phyloP scores from a whole-genome alignment of 2,888 invertebrate species.

The Boloria selene region DNA sequence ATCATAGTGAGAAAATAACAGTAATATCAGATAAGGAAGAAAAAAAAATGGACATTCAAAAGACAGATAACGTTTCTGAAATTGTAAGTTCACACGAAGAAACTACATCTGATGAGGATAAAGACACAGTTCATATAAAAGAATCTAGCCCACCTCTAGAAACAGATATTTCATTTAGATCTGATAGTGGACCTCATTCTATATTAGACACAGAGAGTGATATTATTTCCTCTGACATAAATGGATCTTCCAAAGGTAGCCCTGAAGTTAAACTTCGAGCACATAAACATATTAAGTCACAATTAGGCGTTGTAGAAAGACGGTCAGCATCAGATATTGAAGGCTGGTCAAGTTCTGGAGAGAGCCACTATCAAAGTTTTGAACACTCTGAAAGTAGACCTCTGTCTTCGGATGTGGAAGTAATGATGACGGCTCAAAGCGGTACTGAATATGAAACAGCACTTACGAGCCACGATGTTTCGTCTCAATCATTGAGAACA shows the following conservation, averaged over 20 bases:
- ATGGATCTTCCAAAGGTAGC: constrained; percentile 73
- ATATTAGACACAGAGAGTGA: constrained; percentile 79
- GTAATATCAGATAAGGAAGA: constrained; percentile 52
- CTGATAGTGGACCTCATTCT: constrained; percentile 79
- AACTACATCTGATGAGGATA: constrained; percentile 81
- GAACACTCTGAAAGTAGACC: constrained; percentile 92
- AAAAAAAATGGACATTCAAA: constrained; percentile 59
- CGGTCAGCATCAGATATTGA: constrained; percentile 91
- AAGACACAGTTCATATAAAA: constrained; percentile 70
- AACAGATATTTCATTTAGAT: constrained; percentile 68
- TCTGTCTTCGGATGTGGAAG: constrained; percentile 93
- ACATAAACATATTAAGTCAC: constrained; percentile 75
- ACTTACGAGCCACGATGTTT: constrained; percentile 89
- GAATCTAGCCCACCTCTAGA: constrained; percentile 73
- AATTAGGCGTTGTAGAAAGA: constrained; percentile 81
- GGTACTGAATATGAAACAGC: constrained; percentile 94
- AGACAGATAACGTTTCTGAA: constrained; percentile 67
- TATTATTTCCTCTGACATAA: constrained; percentile 67
- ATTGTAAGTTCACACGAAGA: constrained; percentile 73
- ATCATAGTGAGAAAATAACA: constrained; percentile 58
- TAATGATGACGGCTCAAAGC: constrained; percentile 87
- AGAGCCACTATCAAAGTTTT: constrained; percentile 94
- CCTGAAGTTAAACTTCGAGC: constrained; percentile 73
- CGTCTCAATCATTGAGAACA: constrained; percentile 86
- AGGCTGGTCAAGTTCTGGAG: constrained; percentile 92